These are phyloP conservation scores for Dermolepida albohirtum DNA, from an alignment of 2,888 invertebrate species.

Conservation along the genomic window DNA sequence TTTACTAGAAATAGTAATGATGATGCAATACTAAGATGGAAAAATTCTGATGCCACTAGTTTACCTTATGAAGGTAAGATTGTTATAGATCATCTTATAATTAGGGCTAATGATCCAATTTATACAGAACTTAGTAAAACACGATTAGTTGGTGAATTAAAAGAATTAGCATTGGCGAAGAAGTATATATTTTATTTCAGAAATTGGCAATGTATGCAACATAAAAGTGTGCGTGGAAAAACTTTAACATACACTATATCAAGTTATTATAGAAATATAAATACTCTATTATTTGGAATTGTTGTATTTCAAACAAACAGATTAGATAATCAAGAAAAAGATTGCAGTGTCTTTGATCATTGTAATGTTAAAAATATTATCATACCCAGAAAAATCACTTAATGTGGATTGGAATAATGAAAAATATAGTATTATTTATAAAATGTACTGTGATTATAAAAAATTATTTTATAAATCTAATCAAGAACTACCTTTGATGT, in stretches of 20 bases:
- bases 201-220: conserved; percentile 9
- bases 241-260: conserved; percentile 1
- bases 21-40: neutral
- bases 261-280: conserved; percentile 14
- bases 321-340: neutral
- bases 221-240: neutral
- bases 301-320: conserved; percentile 14
- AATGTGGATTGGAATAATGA: conserved; percentile 8
- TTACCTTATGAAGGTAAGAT: neutral
- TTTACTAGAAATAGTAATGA: conserved; percentile 4
- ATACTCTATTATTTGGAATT: conserved; percentile 11
- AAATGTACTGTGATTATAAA: conserved; percentile 11
- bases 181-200: conserved; percentile 9
- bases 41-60: no score
- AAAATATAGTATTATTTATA: conserved; percentile 9
- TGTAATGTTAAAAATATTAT: conserved; percentile 13
- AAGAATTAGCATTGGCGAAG: neutral
- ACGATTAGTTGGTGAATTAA: conserved; percentile 8
- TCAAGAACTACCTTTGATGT: conserved; percentile 2
- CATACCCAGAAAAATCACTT: conserved; percentile 2
- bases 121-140: neutral
- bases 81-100: neutral
- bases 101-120: neutral
- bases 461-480: conserved; percentile 8
- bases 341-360: neutral